These are phyloP conservation scores for Limanda limanda DNA, from an alignment of 2,113 vertebrate species.

Conservation along the genomic window DNA sequence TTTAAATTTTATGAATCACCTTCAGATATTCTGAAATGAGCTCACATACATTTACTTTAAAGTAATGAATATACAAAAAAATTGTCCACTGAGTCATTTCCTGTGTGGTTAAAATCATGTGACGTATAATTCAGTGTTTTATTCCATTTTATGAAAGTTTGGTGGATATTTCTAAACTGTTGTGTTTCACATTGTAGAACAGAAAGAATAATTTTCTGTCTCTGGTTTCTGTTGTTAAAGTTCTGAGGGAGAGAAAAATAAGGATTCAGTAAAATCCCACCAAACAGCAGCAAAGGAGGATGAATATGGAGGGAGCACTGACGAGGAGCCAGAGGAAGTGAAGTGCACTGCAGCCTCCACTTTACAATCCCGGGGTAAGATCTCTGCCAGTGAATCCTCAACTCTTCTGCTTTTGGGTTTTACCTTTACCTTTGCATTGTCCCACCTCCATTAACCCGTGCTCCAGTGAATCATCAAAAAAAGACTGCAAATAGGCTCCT, in stretches of 20 bases:
- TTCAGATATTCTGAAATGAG: no score
- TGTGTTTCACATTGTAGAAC: background rate
- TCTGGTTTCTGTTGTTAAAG: conserved; percentile 26
- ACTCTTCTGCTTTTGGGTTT: background rate
- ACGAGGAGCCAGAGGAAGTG: conserved; percentile 62
- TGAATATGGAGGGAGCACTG: conserved; percentile 78
- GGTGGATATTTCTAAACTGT: background rate
- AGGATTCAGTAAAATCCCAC: background rate
- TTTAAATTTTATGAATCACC: no score
- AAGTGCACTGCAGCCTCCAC: background rate
- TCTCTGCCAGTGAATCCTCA: background rate
- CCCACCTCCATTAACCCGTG: background rate
- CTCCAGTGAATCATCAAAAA: background rate
- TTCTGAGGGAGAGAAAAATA: conserved; percentile 12
- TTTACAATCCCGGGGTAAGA: conserved; percentile 29
- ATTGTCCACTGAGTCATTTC: background rate
- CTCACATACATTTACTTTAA: no score
- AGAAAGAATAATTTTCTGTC: background rate
- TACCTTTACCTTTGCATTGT: background rate
- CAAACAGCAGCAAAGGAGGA: conserved; percentile 48
- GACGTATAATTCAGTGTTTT: background rate
- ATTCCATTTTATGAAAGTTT: background rate
- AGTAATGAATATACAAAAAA: no score
- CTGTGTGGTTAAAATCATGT: background rate
- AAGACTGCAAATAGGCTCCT: background rate